These are phyloP conservation scores for Protosalanx chinensis DNA, from an alignment of 2,797 vertebrate genomes.

Conservation along the genomic window DNA sequence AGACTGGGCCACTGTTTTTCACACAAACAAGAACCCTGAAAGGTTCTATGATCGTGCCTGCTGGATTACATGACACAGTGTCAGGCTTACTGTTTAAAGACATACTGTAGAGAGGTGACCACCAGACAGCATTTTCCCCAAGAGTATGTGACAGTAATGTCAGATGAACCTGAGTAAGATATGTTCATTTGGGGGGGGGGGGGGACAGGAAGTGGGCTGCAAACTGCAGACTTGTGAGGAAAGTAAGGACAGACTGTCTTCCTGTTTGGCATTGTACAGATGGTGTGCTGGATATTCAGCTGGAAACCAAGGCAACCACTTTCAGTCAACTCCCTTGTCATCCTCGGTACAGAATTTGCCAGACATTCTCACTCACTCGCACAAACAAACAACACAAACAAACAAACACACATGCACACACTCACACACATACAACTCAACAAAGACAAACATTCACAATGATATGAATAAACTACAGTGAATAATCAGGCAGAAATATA, in stretches of 20 bases:
- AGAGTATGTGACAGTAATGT: conserved; percentile 20
- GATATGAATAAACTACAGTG: conserved; percentile 46
- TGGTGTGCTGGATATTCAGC: conserved; percentile 43
- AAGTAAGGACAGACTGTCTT: conserved; percentile 16
- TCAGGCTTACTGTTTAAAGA: conserved; percentile 12
- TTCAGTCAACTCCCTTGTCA: conserved; percentile 65
- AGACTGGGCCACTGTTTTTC: conserved; percentile 14
- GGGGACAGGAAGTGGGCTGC: too few species aligned
- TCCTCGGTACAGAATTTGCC: conserved; percentile 35
- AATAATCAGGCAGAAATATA: conserved; percentile 78
- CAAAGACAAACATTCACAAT: conserved; percentile 21
- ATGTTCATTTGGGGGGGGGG: too few species aligned
- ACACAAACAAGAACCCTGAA: conserved; percentile 25
- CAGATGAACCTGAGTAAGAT: conserved; percentile 10
- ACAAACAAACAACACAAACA: conserved; percentile 23
- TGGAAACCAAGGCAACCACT: conserved; percentile 68
- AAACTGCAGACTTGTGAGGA: too few species aligned
- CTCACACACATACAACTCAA: conserved; percentile 9
- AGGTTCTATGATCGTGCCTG: conserved; percentile 41
- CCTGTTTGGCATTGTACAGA: neutral
- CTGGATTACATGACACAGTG: conserved; percentile 26
- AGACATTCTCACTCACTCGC: conserved; percentile 39
- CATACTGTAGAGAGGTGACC: neutral
- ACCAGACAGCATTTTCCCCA: conserved; percentile 7
- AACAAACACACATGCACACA: conserved; percentile 15